These are phyloP conservation scores for Thymelicus sylvestris DNA, from an alignment of 2,888 invertebrate species.

Conservation along the genomic window DNA sequence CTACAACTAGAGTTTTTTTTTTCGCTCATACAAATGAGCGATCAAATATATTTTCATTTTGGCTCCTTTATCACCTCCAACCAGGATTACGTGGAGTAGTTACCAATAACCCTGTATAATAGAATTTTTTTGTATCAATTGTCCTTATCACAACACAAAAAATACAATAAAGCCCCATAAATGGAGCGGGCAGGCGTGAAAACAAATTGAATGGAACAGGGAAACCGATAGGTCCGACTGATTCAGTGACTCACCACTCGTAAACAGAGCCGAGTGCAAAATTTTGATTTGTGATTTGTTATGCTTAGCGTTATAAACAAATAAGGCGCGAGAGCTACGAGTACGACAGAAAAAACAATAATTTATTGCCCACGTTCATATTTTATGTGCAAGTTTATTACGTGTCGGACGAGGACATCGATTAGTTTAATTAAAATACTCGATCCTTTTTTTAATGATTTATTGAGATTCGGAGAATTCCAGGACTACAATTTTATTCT, in stretches of 20 bases:
- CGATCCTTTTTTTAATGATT: not conserved
- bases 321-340: conserved; percentile 9
- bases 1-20: no score
- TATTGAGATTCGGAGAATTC: not conserved
- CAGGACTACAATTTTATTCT: not conserved
- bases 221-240: not conserved
- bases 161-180: conserved; percentile 1
- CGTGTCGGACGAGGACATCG: not conserved
- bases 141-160: not conserved
- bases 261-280: conserved; percentile 28
- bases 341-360: conserved; percentile 3
- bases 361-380: conserved; percentile 12
- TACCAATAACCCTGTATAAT: no score
- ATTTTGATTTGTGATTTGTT: conserved; percentile 33
- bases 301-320: conserved; percentile 18
- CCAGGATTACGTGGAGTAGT: no score
- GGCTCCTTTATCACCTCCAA: no score
- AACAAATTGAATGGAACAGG: conserved; percentile 14
- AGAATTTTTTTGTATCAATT: no score
- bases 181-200: conserved; percentile 12
- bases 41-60: no score
- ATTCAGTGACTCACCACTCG: conserved; percentile 6
- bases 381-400: not conserved
- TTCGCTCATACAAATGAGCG: no score
- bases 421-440: conserved; percentile 1